phyloP scores from a whole-genome alignment of 2,113 vertebrate species.

The Rynchops niger region DNA sequence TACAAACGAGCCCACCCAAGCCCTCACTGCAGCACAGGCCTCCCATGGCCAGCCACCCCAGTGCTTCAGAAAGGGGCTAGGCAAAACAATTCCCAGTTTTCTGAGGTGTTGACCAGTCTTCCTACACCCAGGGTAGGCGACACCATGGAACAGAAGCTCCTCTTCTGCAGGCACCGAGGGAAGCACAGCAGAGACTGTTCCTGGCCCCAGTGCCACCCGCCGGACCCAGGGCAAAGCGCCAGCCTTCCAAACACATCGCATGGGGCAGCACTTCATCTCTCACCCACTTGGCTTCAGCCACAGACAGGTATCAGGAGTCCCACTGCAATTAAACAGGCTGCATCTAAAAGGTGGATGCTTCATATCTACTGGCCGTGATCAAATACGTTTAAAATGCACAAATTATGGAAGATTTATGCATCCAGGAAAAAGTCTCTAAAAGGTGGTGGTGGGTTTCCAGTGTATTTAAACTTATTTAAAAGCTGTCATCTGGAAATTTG shows the following conservation, averaged over 20 bases:
- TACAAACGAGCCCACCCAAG: not conserved
- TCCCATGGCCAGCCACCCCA: not conserved
- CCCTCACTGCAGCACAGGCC: not conserved
- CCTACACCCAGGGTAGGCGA: not conserved
- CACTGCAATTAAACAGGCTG: not conserved
- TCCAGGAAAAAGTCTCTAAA: not conserved
- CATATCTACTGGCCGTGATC: not conserved
- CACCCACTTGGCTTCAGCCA: not conserved
- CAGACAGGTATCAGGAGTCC: not conserved
- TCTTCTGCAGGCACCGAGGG: not conserved
- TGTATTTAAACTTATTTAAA: not conserved
- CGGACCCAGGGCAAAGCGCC: not conserved
- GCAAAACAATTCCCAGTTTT: not conserved
- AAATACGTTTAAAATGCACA: not conserved
- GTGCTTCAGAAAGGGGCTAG: not conserved
- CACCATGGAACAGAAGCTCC: not conserved
- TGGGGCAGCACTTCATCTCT: not conserved
- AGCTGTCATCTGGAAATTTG: not conserved
- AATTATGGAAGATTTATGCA: not conserved
- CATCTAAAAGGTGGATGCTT: not conserved
- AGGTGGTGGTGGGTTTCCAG: rapidly evolving
- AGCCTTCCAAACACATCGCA: not conserved
- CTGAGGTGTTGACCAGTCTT: not conserved
- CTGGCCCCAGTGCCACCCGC: rapidly evolving
- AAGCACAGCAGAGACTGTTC: not conserved